phyloP scores from a whole-genome alignment of 64 coral and sea anemone species.

The Montipora foliosa region DNA sequence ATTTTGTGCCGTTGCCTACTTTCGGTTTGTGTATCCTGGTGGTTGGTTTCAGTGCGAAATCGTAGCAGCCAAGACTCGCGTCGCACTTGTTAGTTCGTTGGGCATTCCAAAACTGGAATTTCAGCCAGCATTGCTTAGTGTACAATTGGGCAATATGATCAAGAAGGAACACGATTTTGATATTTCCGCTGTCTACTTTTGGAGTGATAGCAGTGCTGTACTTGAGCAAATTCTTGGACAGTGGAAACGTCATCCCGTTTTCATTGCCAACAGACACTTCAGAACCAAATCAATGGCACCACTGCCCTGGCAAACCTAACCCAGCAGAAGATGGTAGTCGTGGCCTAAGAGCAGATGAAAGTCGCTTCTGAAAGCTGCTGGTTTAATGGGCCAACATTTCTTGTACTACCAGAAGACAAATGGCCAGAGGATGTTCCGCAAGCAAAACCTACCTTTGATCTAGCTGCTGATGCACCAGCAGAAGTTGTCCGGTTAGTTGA shows the following conservation, averaged over 20 bases:
- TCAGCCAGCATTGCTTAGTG: slow-evolving; percentile 6
- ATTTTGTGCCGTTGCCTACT: slow-evolving; percentile 20
- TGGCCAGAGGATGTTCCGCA: slow-evolving; percentile 3
- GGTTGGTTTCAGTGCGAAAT: neutral
- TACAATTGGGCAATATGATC: neutral
- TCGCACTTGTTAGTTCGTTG: slow-evolving; percentile 27
- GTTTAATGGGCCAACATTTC: slow-evolving; percentile 26
- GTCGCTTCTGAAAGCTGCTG: neutral
- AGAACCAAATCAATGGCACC: slow-evolving; percentile 34
- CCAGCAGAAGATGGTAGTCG: slow-evolving; percentile 26
- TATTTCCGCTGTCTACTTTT: neutral
- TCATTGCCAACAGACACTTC: slow-evolving; percentile 34
- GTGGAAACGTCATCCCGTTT: slow-evolving; percentile 5
- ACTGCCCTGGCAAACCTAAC: slow-evolving; percentile 16
- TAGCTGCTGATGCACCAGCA: too few relatives aligned
- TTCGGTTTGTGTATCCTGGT: slow-evolving; percentile 3
- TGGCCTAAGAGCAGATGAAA: neutral
- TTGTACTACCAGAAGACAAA: slow-evolving; percentile 47
- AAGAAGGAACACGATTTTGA: neutral
- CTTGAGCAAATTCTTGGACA: neutral
- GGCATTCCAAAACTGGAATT: slow-evolving; percentile 36
- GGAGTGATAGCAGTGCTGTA: slow-evolving; percentile 17
- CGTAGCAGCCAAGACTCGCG: slow-evolving; percentile 12
- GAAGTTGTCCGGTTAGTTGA: neutral
- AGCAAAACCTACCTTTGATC: neutral